A percentile compares a stretch with the other conserved stretches of the same genome.
phyloP scores from a whole-genome alignment of 2,113 vertebrate species.

The Tachysurus vachellii region DNA sequence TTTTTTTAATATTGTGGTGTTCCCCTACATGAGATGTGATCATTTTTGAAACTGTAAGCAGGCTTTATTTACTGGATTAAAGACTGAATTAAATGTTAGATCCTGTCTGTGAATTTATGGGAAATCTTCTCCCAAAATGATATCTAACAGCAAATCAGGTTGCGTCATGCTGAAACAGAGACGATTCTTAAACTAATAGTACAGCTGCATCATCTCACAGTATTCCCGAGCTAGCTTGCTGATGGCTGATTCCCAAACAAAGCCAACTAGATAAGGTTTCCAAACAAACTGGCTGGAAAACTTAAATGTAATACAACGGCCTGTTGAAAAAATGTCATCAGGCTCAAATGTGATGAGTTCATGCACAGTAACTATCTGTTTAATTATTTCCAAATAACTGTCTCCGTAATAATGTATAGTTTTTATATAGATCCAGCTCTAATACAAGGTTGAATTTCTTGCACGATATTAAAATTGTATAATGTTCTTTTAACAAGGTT shows the following conservation, averaged over 20 bases:
- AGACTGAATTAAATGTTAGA: background rate
- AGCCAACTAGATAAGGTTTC: background rate
- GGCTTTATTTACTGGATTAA: background rate
- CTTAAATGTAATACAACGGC: background rate
- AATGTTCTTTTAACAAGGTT: background rate
- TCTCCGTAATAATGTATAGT: background rate
- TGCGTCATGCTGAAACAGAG: background rate
- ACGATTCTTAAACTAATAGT: background rate
- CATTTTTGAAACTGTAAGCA: background rate
- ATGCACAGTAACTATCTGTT: background rate
- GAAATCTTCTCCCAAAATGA: background rate
- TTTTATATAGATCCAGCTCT: too few relatives aligned
- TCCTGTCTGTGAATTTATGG: background rate
- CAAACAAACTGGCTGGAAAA: background rate
- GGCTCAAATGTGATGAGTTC: background rate
- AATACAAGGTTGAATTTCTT: background rate
- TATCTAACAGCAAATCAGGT: background rate
- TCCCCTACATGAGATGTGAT: background rate
- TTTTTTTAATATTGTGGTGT: background rate
- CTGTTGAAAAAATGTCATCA: background rate
- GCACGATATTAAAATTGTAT: background rate
- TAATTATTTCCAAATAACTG: too few relatives aligned
- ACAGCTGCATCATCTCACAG: background rate
- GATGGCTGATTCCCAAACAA: background rate
- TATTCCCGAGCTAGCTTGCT: background rate